A percentile compares a stretch with the other conserved stretches of the same genome.
Conservation (phyloP, 2,797 vertebrate genomes). For the Sciurus vulgaris region DNA sequence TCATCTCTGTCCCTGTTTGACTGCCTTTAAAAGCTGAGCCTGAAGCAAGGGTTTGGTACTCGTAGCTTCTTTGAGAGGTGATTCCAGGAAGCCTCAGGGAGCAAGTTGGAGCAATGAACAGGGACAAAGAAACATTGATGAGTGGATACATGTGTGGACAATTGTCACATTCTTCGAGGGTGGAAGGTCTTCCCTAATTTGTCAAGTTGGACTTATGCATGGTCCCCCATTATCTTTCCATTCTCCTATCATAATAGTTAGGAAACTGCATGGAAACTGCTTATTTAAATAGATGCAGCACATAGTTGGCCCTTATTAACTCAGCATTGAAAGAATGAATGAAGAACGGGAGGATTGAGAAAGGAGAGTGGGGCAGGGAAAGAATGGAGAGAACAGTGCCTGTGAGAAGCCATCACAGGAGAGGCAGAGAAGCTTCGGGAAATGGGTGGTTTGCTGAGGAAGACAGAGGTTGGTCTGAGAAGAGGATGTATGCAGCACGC, state of each 20-base stretch:
- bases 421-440: neutral
- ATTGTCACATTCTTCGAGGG: neutral
- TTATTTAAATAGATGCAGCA: neutral
- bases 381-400: neutral
- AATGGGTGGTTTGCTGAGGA: neutral
- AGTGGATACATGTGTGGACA: neutral
- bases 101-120: no score
- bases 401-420: neutral
- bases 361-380: neutral
- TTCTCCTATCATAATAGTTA: neutral
- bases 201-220: neutral
- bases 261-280: neutral
- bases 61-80: neutral
- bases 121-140: neutral
- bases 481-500: rapidly evolving
- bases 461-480: neutral
- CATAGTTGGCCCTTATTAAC: neutral
- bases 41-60: neutral
- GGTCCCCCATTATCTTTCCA: neutral
- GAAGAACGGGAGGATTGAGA: neutral
- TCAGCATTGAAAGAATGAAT: neutral
- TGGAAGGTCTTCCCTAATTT: neutral
- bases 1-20: neutral
- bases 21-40: neutral
- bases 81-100: neutral